Percentiles rank a stretch among this genome's conserved stretches.
Evolutionary conservation across 2,797 vertebrate species (phyloP).

Genomic region (Galaxias olidus): DNA sequence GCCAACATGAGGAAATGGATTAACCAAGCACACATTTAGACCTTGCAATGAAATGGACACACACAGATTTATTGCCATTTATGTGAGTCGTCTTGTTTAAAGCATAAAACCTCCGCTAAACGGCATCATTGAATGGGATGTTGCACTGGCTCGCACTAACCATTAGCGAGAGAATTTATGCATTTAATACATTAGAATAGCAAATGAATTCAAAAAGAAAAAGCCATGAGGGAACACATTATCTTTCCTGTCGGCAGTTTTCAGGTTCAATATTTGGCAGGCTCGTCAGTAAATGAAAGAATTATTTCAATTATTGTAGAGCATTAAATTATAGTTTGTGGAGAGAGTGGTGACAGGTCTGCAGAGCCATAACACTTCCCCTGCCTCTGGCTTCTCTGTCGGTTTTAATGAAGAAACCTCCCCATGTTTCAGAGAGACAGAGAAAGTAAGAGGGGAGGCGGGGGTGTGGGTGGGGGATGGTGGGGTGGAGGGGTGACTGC

Average conservation of each 20-base stretch:
- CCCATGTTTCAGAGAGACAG: constrained; percentile 34
- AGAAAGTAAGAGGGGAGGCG: neutral
- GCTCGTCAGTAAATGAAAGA: constrained; percentile 73
- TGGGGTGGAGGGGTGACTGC: neutral
- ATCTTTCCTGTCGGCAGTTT: constrained; percentile 72
- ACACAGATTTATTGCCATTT: constrained; percentile 67
- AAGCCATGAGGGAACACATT: constrained; percentile 64
- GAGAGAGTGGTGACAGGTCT: constrained; percentile 72
- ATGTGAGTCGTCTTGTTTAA: constrained; percentile 72
- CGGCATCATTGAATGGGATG: constrained; percentile 63
- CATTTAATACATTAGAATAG: constrained; percentile 75
- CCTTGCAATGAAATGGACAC: constrained; percentile 58
- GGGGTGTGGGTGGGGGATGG: constrained; percentile 34
- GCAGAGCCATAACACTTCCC: constrained; percentile 67
- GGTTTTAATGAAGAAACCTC: constrained; percentile 75
- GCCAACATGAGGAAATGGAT: constrained; percentile 54
- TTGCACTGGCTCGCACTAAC: constrained; percentile 64
- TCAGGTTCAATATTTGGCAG: constrained; percentile 77
- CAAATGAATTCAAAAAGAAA: constrained; percentile 72
- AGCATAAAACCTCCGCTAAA: constrained; percentile 63
- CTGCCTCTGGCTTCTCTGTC: constrained; percentile 70
- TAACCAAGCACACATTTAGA: constrained; percentile 65
- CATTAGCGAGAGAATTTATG: constrained; percentile 75
- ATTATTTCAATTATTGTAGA: constrained; percentile 72
- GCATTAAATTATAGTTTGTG: constrained; percentile 70